A percentile compares a stretch with the other conserved stretches of the same genome.
These are phyloP conservation scores for Hermetia illucens DNA, from an alignment of 1,140 invertebrate genomes.

Conservation along the genomic window DNA sequence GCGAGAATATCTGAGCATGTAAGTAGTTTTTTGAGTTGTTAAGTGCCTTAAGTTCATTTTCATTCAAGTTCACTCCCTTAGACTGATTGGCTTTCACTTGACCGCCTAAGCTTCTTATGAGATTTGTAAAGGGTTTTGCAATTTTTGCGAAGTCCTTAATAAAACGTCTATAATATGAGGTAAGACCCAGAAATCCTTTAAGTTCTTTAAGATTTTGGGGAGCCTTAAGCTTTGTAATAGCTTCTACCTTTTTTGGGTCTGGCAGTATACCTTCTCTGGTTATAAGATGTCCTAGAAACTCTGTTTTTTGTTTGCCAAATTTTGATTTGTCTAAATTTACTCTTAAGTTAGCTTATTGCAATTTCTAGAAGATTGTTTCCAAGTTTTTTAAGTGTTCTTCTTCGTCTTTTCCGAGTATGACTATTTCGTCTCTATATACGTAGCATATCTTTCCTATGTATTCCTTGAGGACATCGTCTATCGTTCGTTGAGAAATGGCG, in stretches of 20 bases:
- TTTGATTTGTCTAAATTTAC: neutral
- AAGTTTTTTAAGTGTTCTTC: neutral
- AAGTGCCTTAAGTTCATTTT: neutral
- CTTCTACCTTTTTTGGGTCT: neutral
- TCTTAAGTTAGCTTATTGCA: neutral
- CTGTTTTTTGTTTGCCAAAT: too few relatives aligned
- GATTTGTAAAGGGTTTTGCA: neutral
- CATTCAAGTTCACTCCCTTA: neutral
- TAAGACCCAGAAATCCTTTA: neutral
- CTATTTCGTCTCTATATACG: too few relatives aligned
- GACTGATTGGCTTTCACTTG: neutral
- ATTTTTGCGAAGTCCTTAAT: neutral
- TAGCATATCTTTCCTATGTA: too few relatives aligned
- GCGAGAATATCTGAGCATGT: constrained; percentile 8
- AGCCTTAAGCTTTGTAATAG: neutral
- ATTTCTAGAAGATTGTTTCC: neutral
- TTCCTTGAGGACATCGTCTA: too few relatives aligned
- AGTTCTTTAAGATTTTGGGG: neutral
- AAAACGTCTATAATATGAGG: neutral
- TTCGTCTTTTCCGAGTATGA: neutral
- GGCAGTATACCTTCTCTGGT: neutral
- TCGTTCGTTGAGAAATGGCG: too few relatives aligned
- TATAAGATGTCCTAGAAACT: neutral
- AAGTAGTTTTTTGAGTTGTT: neutral
- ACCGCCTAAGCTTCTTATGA: neutral